phyloP scores from a whole-genome alignment of 2,797 vertebrate species.

The Garrulus glandarius region DNA sequence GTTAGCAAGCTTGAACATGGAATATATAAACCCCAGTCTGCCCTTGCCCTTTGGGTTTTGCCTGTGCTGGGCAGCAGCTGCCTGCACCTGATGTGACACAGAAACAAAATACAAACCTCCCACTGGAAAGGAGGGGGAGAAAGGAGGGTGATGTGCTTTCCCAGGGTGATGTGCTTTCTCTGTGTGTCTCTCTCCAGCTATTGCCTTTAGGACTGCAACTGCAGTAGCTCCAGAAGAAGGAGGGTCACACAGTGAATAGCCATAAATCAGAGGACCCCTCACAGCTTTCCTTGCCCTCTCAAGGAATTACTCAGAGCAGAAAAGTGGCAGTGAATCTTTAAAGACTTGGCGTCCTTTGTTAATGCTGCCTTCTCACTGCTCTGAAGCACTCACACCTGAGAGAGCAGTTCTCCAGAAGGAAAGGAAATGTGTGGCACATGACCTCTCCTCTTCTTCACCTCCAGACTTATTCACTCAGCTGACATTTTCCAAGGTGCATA shows the following conservation, averaged over 20 bases:
- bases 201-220: background rate
- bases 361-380: background rate
- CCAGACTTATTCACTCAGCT: background rate
- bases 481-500: background rate
- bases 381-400: background rate
- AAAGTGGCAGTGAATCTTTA: background rate
- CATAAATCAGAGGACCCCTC: background rate
- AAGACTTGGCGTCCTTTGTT: background rate
- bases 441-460: background rate
- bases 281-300: background rate
- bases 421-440: background rate
- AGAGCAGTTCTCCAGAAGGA: background rate
- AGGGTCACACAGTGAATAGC: background rate
- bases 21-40: background rate
- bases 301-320: background rate
- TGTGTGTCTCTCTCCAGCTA: background rate
- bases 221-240: background rate
- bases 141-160: background rate
- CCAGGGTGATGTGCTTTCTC: background rate
- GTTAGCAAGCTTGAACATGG: background rate
- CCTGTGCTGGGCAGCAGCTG: background rate
- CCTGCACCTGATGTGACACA: background rate
- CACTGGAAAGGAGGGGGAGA: background rate
- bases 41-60: background rate
- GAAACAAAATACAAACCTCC: background rate